Conservation (phyloP, 1,140 invertebrate genomes). For the Brachionus rubens region DNA sequence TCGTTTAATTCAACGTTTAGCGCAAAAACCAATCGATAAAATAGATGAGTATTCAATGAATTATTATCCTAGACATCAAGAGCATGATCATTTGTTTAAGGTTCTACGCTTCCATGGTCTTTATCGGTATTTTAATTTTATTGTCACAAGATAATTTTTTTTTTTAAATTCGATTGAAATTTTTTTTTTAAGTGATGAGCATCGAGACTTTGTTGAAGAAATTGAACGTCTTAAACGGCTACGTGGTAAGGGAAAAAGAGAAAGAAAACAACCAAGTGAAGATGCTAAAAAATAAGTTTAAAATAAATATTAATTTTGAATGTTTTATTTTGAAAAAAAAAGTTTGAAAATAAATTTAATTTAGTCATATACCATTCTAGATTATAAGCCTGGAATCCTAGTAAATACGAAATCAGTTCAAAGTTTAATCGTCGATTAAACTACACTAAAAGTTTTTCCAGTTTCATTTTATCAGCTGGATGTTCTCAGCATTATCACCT, state of each 20-base stretch:
- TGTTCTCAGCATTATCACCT: too few species aligned
- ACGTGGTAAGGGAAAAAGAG: slow-evolving; percentile 31
- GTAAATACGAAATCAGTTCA: too few species aligned
- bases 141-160: not conserved
- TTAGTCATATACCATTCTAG: too few species aligned
- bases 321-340: too few species aligned
- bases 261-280: not conserved
- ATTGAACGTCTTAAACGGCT: slow-evolving; percentile 35
- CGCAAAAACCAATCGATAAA: slow-evolving; percentile 36
- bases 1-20: slow-evolving; percentile 37
- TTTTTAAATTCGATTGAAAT: not conserved
- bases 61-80: slow-evolving; percentile 43
- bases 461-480: too few species aligned
- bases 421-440: too few species aligned
- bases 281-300: not conserved
- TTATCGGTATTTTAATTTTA: slow-evolving; percentile 13
- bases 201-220: slow-evolving; percentile 42
- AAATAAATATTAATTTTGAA: too few species aligned
- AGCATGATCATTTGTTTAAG: slow-evolving; percentile 43
- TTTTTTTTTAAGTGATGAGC: slow-evolving; percentile 28
- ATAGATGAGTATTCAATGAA: slow-evolving; percentile 44
- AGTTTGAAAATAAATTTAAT: too few species aligned
- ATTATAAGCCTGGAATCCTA: too few species aligned
- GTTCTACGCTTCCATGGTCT: slow-evolving; percentile 27
- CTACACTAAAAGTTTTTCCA: too few species aligned